Evolutionary conservation across 2,888 invertebrate genomes (phyloP), one percentile per base, ranked within the genome.

Genomic region (Melanostoma scalare): DNA sequence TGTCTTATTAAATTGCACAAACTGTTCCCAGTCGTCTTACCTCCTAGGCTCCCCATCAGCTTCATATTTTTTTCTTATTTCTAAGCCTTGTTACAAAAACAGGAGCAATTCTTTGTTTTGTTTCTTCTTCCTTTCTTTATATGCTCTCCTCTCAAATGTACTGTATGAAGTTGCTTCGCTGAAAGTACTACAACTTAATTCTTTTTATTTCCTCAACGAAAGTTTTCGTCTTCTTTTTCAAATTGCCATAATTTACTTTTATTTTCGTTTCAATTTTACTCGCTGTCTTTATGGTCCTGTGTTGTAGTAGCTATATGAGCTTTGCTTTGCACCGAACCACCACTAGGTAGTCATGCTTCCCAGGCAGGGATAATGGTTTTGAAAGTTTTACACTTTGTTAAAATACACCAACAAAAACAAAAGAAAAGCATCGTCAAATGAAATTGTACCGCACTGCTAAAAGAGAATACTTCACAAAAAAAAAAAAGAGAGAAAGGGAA

Each of bases 181-280:
- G 36, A 6, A 48, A 42, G 65, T 60, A 69, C 73, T 65, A 78
- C 63, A 63, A 67, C 79, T 84, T 75, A 78, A 79, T 78, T 79
- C 84, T 65, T 79, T 67, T 84, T 84, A 84, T 74, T 61, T 84
- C 79, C 75, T 79, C 67, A 71, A 75, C 63, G 67, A 80, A 80
- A 85, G 72, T 80, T 85, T 80, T 75, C 68, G 71, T 80, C 75
- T 79, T 65, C 71, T 55, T 72, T 65, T 52, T 76, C 76, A 85
- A 85, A 85, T 85, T 85, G 85, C 85, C 85, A 80, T 85, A 85
- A 85, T 85, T 85, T 85, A 85, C 80, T 85, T 80, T 80, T 85
- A 85, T 85, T 85, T 85, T 85, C 85, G 80, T 80, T 80, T 80
- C 80, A 85, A 80, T 75, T 80, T 85, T 72, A 76, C 78, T 68